Evolutionary conservation across 2,113 vertebrate genomes (phyloP), one percentile per base, ranked within the genome.

Genomic region (Dromiciops gliroides): DNA sequence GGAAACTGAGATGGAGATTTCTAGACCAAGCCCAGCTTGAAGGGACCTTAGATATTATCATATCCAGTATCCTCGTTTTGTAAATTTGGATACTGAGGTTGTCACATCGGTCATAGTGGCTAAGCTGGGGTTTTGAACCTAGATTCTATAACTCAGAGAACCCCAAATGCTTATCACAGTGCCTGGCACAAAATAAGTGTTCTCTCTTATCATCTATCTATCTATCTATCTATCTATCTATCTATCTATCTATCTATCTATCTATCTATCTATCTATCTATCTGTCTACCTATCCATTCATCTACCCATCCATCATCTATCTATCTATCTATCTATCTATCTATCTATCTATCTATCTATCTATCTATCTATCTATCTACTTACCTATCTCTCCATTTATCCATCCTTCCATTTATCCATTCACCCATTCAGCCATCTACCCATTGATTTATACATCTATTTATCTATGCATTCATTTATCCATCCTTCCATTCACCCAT

Each of bases 351-450:
- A 67, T 67, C 28, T 12, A 31, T 56, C 11, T 9, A 14, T 5
- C 24, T 1, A 5, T 67, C 60, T 9, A 67, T 67, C 3, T 67
- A n/a, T 0, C 31, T 5, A 67, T 37, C 3, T 0, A n/a, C 16
- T 3, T 4, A 67, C n/a, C 3, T n/a, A n/a, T 37, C 4, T 0
- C 4, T n/a, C 12, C 16, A 14, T 67, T 0, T 4, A 67, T 67
- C 0, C 4, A 37, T 67, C 9, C 1, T 12, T 67, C 8, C 3
- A 67, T 67, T 8, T 14, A 37, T 37, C 0, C 3, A 14, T 31
- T 14, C 3, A 37, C 37, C 11, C 5, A 67, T 14, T 0, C 5
- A 3, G 14, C 3, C 3, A 67, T 37, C 3, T 3, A 67, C 37
- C 31, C 31, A 14, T 37, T 31, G 0, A 67, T 67, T 1, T 19